Base-by-base conservation (phyloP, 2,113 vertebrate species). In the Macrotus californicus region DNA sequence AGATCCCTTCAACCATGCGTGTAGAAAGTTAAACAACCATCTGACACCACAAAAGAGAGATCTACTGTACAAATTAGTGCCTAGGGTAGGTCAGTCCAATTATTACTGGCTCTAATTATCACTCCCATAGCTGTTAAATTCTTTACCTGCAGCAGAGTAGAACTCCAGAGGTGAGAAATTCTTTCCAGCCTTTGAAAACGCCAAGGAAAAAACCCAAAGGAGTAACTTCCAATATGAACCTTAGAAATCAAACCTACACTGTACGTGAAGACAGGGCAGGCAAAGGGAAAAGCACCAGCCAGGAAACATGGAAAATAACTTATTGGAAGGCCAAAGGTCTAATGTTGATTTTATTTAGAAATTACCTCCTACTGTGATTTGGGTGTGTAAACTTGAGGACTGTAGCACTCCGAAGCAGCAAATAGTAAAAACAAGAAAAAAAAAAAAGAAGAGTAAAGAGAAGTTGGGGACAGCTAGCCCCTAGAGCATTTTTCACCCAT, bases 101-200 rank as follows among this genome's bases (percentile, higher is more conserved):
- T 98, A 98, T 98, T 97, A 97, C 97, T 98, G 98, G 97, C 98
- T 98, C 97, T 96, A 94, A 97, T 94, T 97, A 94, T 79, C 87
- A 97, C 96, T 95, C 95, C 97, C 96, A 88, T 94, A 98, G 97
- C 97, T 98, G 98, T 96, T 98, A 98, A 98, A 98, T 98, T 98
- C 98, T 98, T 98, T 98, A 98, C 98, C 98, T 98, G 98, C 98
- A 98, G 96, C 97, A 11, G 97, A 98, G 98, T 90, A 95, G 97
- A 93, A 92, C 95, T 98, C 81, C 10, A 89, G 97, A 98, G 98
- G 98, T 98, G 98, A 93, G 98, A 98, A 98, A 98, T 98, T 98
- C 97, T 98, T 98, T 97, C 97, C 92, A 93, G 97, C 95, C 96
- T 98, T 98, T 98, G 97, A 97, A 98, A 98, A 97, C n/a, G 82